These are phyloP conservation scores for Mustela nigripes DNA, from an alignment of 2,113 vertebrate genomes.

Conservation along the genomic window DNA sequence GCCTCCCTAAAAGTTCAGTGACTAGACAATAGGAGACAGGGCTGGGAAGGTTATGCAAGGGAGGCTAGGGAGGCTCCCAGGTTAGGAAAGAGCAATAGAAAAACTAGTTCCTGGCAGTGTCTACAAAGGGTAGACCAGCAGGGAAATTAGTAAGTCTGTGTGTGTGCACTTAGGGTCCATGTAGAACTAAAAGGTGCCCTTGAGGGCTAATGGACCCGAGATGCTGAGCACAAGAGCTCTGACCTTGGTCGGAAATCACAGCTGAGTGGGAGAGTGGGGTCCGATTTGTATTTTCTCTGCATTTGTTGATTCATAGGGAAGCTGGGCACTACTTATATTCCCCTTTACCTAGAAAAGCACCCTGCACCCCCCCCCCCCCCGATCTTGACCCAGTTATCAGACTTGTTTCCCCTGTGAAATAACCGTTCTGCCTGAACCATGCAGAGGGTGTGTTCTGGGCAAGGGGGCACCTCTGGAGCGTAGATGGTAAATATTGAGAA, in stretches of 20 bases:
- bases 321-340: neutral
- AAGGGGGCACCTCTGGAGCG: neutral
- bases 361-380: fast-evolving
- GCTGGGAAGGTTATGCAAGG: neutral
- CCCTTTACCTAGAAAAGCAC: neutral
- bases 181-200: neutral
- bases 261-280: neutral
- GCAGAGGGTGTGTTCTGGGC: neutral
- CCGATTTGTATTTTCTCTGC: neutral
- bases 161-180: neutral
- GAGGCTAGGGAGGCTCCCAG: neutral
- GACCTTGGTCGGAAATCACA: neutral
- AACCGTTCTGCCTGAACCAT: neutral
- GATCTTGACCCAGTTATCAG: neutral
- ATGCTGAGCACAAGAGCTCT: neutral
- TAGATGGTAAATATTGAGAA: neutral
- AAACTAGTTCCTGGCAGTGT: neutral
- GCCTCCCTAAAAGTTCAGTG: neutral
- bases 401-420: neutral
- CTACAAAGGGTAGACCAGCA: neutral
- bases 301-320: neutral
- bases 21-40: neutral
- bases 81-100: neutral
- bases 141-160: neutral
- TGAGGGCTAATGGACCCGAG: neutral